Evolutionary conservation across 2,113 vertebrate genomes (phyloP).

Genomic region (Phyllopteryx taeniolatus): DNA sequence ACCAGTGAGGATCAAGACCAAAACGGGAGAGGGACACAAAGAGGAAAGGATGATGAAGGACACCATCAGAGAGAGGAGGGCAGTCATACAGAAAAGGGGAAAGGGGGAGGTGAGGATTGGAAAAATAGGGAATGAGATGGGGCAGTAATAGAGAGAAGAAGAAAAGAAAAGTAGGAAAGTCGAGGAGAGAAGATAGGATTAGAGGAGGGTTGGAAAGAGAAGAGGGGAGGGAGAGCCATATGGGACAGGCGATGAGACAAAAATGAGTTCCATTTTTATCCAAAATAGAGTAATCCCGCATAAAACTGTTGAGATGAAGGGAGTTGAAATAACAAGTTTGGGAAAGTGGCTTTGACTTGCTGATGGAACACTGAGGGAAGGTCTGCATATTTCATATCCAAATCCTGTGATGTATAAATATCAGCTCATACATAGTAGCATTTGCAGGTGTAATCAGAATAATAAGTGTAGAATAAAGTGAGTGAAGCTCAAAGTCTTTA

Average conservation of each 20-base stretch:
- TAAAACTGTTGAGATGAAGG: slow-evolving; percentile 57
- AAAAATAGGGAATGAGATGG: slow-evolving; percentile 37
- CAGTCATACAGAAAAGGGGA: slow-evolving; percentile 40
- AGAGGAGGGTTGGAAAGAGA: slow-evolving; percentile 36
- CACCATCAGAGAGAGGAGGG: slow-evolving; percentile 28
- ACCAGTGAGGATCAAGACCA: slow-evolving; percentile 35
- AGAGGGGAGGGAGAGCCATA: slow-evolving; percentile 26
- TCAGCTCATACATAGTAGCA: neutral
- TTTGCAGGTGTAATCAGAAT: neutral
- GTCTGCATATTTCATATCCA: neutral
- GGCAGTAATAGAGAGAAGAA: slow-evolving; percentile 35
- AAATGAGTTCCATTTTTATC: slow-evolving; percentile 51
- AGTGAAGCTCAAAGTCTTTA: too few relatives aligned
- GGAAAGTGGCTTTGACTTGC: slow-evolving; percentile 11
- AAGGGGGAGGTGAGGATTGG: slow-evolving; percentile 34
- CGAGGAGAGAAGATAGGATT: slow-evolving; percentile 47
- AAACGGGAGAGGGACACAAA: slow-evolving; percentile 12
- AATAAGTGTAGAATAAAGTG: too few relatives aligned
- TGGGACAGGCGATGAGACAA: slow-evolving; percentile 28
- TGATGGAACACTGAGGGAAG: slow-evolving; percentile 16
- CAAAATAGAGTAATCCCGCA: slow-evolving; percentile 54
- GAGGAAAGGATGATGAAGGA: slow-evolving; percentile 21
- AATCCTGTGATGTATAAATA: slow-evolving; percentile 12
- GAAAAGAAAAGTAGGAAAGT: slow-evolving; percentile 22
- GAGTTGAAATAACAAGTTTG: slow-evolving; percentile 54